Evolutionary conservation across 2,888 invertebrate species (phyloP).

Genomic region (Agrotis segetum): DNA sequence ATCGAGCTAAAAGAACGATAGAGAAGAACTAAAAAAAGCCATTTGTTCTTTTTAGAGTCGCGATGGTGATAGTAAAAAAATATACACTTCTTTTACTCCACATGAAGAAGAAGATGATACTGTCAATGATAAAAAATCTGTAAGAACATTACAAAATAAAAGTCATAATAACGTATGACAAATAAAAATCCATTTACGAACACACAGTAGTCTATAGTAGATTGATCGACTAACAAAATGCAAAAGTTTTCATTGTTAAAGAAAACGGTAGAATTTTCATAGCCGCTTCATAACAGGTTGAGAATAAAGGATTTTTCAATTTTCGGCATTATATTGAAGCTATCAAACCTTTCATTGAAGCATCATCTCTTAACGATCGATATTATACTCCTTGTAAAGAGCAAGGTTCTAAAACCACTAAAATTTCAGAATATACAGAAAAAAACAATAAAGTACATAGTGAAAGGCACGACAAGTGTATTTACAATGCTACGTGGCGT

Average conservation of each 20-base stretch:
- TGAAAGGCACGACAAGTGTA: constrained; percentile 77
- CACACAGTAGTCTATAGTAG: too few species aligned
- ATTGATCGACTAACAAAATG: too few species aligned
- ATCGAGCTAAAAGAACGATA: background rate
- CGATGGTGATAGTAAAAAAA: background rate
- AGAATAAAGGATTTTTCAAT: background rate
- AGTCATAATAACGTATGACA: background rate
- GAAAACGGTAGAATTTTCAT: too few species aligned
- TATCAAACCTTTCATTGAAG: background rate
- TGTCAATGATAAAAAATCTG: too few species aligned
- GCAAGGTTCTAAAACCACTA: background rate
- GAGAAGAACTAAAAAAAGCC: too few species aligned
- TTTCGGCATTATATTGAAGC: background rate
- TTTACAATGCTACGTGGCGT: constrained; percentile 83
- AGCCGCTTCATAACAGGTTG: too few species aligned
- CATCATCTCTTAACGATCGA: background rate
- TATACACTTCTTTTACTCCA: background rate
- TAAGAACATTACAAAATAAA: too few species aligned
- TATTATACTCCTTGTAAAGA: background rate
- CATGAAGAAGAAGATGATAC: background rate
- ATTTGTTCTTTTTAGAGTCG: too few species aligned
- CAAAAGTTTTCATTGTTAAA: background rate
- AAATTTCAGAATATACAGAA: constrained; percentile 14
- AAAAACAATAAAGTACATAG: constrained; percentile 34
- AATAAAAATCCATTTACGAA: background rate